Conservation (phyloP, 2,888 invertebrate genomes). For the Bombylius major region DNA sequence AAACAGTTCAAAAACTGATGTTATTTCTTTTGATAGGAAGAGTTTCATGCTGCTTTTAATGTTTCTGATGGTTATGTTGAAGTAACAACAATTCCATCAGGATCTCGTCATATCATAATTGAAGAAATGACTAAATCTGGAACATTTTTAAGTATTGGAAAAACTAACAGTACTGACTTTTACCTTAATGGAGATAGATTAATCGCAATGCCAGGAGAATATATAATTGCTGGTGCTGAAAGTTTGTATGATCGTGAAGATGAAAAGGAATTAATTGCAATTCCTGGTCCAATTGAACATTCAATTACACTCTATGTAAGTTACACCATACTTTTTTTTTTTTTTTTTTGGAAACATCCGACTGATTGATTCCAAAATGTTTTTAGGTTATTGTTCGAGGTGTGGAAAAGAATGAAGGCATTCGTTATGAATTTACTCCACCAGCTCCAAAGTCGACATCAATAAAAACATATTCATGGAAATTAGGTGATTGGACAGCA, state of each 20-base stretch:
- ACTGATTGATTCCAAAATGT: not conserved
- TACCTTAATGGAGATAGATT: conserved; percentile 69
- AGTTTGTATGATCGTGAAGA: conserved; percentile 66
- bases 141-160: conserved; percentile 69
- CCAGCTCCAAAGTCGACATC: conserved; percentile 41
- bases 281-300: conserved; percentile 70
- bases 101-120: conserved; percentile 65
- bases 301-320: conserved; percentile 70
- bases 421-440: conserved; percentile 67
- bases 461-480: conserved; percentile 56
- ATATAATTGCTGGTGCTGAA: conserved; percentile 64
- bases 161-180: conserved; percentile 53
- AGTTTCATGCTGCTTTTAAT: conserved; percentile 38
- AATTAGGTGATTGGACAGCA: conserved; percentile 66
- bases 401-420: conserved; percentile 62
- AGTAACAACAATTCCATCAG: conserved; percentile 59
- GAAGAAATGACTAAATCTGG: conserved; percentile 62
- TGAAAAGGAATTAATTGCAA: conserved; percentile 66
- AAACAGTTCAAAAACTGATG: too few relatives aligned
- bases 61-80: conserved; percentile 46
- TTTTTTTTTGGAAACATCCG: not conserved
- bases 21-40: not conserved
- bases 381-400: conserved; percentile 58
- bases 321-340: conserved; percentile 7
- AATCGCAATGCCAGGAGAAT: conserved; percentile 64